Evolutionary conservation across 2,888 invertebrate genomes (phyloP).

Genomic region (Synanthedon andrenaeformis): DNA sequence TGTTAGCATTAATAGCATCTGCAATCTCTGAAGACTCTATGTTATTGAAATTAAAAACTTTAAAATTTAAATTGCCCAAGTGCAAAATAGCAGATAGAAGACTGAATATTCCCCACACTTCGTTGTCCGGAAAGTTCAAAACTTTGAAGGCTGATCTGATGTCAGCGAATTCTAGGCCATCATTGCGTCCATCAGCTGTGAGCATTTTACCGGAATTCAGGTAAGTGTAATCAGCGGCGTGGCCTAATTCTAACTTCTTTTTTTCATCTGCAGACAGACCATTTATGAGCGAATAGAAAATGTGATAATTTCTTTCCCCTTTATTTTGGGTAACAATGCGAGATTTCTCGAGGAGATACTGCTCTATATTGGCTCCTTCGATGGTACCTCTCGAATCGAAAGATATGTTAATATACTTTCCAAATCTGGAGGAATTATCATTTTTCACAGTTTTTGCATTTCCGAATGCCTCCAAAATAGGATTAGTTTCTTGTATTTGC

Average conservation of each 20-base stretch:
- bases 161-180: constrained; percentile 86
- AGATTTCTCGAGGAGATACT: constrained; percentile 95
- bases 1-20: constrained; percentile 76
- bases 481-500: constrained; percentile 96
- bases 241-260: constrained; percentile 78
- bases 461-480: constrained; percentile 96
- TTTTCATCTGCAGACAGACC: constrained; percentile 86
- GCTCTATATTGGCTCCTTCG: constrained; percentile 94
- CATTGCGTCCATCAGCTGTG: constrained; percentile 85
- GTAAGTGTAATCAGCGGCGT: constrained; percentile 82
- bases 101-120: constrained; percentile 87
- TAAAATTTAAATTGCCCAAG: constrained; percentile 91
- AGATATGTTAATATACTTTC: constrained; percentile 93
- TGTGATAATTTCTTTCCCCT: constrained; percentile 95
- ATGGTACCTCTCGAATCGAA: constrained; percentile 87
- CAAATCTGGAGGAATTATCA: constrained; percentile 96
- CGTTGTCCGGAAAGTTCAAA: constrained; percentile 85
- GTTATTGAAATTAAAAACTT: constrained; percentile 79
- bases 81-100: constrained; percentile 90
- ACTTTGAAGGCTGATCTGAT: constrained; percentile 94
- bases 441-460: constrained; percentile 96
- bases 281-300: constrained; percentile 91
- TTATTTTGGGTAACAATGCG: constrained; percentile 89
- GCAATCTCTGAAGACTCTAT: constrained; percentile 89
- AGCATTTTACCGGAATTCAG: constrained; percentile 83